phyloP scores from a whole-genome alignment of 2,888 invertebrate species.

The Oscheius onirici region DNA sequence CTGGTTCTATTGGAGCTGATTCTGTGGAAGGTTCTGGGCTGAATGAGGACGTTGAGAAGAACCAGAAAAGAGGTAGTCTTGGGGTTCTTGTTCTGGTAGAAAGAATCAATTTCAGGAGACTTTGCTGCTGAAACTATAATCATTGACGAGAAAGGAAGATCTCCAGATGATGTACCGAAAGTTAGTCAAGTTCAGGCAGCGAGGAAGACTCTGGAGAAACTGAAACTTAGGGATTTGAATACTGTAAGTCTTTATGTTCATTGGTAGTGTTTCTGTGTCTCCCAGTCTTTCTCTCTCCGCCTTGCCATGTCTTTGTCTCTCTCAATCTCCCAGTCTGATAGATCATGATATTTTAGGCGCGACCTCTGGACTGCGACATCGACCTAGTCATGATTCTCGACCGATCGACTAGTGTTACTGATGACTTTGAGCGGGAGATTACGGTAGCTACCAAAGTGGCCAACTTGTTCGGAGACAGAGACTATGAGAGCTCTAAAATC shows the following conservation, averaged over 20 bases:
- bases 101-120: not conserved
- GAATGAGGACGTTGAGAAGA: too few relatives aligned
- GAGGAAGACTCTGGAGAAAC: not conserved
- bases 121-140: not conserved
- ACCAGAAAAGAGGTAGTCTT: not conserved
- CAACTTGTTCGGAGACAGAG: conserved; percentile 15
- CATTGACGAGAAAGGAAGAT: not conserved
- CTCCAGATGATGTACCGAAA: not conserved
- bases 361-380: conserved; percentile 39
- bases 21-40: too few relatives aligned
- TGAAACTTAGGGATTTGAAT: not conserved
- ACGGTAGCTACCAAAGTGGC: conserved; percentile 27
- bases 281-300: not conserved
- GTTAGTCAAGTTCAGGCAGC: not conserved
- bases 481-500: conserved; percentile 14
- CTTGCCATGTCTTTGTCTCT: too few relatives aligned
- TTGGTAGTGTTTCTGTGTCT: not conserved
- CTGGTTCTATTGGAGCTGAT: too few relatives aligned
- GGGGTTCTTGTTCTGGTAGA: not conserved
- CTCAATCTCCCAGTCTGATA: too few relatives aligned
- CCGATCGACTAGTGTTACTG: conserved; percentile 41
- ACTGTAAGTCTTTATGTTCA: not conserved
- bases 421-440: conserved; percentile 40
- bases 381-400: conserved; percentile 56
- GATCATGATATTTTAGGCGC: not conserved